These are phyloP conservation scores for Athripsodes cinereus DNA, from an alignment of 2,888 invertebrate species.

Conservation along the genomic window DNA sequence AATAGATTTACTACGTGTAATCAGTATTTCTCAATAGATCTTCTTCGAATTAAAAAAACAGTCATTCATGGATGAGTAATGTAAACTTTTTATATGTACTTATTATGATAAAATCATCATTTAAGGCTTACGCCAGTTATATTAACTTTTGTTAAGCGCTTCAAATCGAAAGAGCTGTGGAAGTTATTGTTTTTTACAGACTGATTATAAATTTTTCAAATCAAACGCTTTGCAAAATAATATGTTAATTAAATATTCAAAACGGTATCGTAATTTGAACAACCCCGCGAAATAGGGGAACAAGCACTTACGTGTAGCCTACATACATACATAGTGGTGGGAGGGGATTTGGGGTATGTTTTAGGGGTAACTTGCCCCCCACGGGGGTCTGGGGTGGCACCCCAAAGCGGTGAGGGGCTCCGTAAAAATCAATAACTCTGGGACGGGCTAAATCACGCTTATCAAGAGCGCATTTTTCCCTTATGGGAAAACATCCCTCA, in stretches of 20 bases:
- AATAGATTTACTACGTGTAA: no score
- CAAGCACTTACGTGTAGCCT: conserved; percentile 28
- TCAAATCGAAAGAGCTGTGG: no score
- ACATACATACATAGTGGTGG: conserved; percentile 27
- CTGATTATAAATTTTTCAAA: no score
- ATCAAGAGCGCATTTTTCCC: conserved; percentile 56
- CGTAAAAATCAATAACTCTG: conserved; percentile 60
- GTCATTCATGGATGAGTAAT: no score
- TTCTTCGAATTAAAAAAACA: no score
- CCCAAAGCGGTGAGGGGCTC: conserved; percentile 29
- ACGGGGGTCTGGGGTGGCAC: conserved; percentile 30
- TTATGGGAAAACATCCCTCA: conserved; percentile 26
- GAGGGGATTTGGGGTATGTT: conserved; percentile 9
- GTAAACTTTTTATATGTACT: no score
- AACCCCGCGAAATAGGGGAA: conserved; percentile 32
- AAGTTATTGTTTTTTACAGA: no score
- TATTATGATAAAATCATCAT: no score
- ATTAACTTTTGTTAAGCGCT: no score
- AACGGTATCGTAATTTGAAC: conserved; percentile 10
- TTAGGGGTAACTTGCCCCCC: conserved; percentile 20
- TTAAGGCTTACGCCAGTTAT: no score
- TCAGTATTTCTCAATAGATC: no score
- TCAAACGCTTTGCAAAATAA: background rate
- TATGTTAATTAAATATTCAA: background rate
- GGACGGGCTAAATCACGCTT: conserved; percentile 73